A percentile compares a stretch with the other conserved stretches of the same genome.
These are phyloP conservation scores for Erithacus rubecula DNA, from an alignment of 2,797 vertebrate genomes.

Conservation along the genomic window DNA sequence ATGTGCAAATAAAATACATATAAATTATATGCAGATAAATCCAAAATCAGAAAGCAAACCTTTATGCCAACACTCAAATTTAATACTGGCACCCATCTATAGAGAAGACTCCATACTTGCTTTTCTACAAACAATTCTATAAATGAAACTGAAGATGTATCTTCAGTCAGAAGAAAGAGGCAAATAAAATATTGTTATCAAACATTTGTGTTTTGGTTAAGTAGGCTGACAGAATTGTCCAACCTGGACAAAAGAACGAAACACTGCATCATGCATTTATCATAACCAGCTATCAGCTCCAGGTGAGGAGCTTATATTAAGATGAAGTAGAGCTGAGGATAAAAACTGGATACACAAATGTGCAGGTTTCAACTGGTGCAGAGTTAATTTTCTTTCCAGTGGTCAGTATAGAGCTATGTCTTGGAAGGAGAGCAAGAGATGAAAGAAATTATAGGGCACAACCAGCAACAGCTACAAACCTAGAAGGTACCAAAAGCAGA, in stretches of 20 bases:
- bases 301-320: background rate
- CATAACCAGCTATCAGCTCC: background rate
- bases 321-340: background rate
- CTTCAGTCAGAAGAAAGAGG: background rate
- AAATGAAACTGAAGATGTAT: background rate
- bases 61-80: background rate
- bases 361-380: background rate
- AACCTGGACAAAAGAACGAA: background rate
- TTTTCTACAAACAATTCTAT: background rate
- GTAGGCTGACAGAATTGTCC: background rate
- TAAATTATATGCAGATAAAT: background rate
- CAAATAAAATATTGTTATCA: background rate
- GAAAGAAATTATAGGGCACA: background rate
- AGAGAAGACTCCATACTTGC: background rate
- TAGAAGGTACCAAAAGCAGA: background rate
- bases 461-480: rapidly evolving
- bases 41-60: background rate
- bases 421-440: background rate
- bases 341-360: background rate
- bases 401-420: background rate
- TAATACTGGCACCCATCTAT: background rate
- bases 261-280: background rate
- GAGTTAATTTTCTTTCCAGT: background rate
- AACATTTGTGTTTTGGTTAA: background rate
- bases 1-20: background rate